These are phyloP conservation scores for Cassiopea xamachana DNA, from an alignment of 30 jellyfish, hydroid and myxozoan species.

Conservation along the genomic window DNA sequence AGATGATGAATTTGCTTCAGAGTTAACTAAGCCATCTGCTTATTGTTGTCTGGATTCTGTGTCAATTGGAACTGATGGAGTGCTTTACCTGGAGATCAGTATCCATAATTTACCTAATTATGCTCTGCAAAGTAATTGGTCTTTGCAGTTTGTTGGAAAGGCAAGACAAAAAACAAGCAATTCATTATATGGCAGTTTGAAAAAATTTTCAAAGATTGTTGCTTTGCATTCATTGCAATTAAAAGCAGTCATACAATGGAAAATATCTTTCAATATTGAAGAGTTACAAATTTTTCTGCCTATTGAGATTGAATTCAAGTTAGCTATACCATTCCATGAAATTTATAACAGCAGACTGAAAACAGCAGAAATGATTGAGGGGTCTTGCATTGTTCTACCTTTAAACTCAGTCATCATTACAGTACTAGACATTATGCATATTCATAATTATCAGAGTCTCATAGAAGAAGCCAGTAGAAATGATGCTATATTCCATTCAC, in stretches of 20 bases:
- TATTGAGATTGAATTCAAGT: slow-evolving; percentile 3
- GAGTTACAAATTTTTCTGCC: slow-evolving; percentile 4
- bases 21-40: not conserved
- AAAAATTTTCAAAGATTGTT: not conserved
- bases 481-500: not conserved
- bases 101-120: not conserved
- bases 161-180: slow-evolving; percentile 2
- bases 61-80: not conserved
- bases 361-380: not conserved
- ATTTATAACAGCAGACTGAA: not conserved
- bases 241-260: not conserved
- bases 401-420: not conserved
- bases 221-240: not conserved
- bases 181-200: not conserved
- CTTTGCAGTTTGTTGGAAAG: not conserved
- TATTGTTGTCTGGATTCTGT: not conserved
- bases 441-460: not conserved
- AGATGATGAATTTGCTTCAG: not conserved
- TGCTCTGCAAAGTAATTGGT: not conserved
- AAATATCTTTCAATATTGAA: not conserved
- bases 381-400: not conserved
- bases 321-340: not conserved
- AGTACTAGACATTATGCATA: not conserved
- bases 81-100: not conserved
- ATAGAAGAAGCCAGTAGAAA: not conserved